Percentiles rank a stretch among this genome's conserved stretches.
phyloP scores from a whole-genome alignment of 2,888 invertebrate species.

The Emmelina monodactyla region DNA sequence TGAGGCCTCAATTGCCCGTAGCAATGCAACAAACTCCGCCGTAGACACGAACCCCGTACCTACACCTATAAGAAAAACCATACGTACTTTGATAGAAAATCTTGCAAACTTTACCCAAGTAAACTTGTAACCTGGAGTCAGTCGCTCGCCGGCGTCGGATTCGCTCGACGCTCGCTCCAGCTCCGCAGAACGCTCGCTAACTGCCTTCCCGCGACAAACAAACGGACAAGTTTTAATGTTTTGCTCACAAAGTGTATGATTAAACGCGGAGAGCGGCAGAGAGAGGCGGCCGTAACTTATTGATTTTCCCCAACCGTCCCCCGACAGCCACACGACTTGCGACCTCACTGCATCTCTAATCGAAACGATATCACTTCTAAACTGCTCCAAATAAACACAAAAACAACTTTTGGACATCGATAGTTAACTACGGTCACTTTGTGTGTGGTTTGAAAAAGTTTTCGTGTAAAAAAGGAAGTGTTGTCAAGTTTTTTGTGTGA shows the following conservation, averaged over 20 bases:
- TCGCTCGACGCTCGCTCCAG: constrained; percentile 27
- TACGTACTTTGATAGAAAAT: constrained; percentile 59
- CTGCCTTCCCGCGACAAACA: constrained; percentile 58
- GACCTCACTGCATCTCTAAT: constrained; percentile 34
- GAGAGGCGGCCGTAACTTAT: constrained; percentile 67
- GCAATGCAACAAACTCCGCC: constrained; percentile 56
- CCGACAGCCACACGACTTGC: constrained; percentile 55
- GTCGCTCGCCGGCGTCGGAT: constrained; percentile 25
- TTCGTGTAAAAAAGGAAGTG: constrained; percentile 23
- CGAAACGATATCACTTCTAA: constrained; percentile 32
- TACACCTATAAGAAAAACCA: too few species aligned
- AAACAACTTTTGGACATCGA: constrained; percentile 31
- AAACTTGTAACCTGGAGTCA: constrained; percentile 35
- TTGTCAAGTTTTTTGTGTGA: constrained; percentile 39
- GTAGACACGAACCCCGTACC: too few species aligned
- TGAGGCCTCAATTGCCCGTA: constrained; percentile 42
- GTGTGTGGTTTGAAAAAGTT: constrained; percentile 25
- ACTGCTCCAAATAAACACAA: constrained; percentile 26
- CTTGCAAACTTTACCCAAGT: constrained; percentile 61
- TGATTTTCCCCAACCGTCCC: constrained; percentile 65
- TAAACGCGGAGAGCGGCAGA: constrained; percentile 65
- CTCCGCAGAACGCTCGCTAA: constrained; percentile 23
- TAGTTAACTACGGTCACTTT: constrained; percentile 27
- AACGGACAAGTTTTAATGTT: constrained; percentile 67
- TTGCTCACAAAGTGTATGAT: constrained; percentile 67